Conservation (phyloP, 2,888 invertebrate species). For the Chymomyza amoena region DNA sequence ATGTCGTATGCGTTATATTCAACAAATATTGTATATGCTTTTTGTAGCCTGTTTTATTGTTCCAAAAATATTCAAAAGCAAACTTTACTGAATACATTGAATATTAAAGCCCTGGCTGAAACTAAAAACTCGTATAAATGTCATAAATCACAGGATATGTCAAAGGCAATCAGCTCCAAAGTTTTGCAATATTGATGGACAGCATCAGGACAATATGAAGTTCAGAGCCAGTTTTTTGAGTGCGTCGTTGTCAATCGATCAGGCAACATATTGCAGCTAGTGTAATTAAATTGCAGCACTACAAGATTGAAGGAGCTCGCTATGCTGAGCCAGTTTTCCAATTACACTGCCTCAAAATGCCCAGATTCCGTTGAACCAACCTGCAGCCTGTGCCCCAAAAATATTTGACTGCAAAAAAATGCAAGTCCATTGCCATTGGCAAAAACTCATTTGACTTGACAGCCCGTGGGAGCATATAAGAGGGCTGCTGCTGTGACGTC, state of each 20-base stretch:
- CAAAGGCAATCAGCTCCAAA: neutral
- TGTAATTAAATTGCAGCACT: too few species aligned
- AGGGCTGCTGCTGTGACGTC: neutral
- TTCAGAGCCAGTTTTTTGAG: neutral
- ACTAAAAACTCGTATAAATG: neutral
- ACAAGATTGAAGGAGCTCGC: too few species aligned
- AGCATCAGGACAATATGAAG: neutral
- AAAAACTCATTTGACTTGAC: neutral
- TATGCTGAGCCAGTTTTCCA: too few species aligned
- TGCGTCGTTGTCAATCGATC: too few species aligned
- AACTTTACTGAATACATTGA: neutral
- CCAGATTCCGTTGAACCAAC: too few species aligned
- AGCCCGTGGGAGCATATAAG: neutral
- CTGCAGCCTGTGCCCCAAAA: too few species aligned
- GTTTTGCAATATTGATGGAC: neutral
- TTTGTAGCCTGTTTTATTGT: neutral
- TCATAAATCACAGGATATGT: neutral
- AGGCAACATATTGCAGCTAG: neutral
- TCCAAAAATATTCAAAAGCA: neutral
- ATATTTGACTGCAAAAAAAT: neutral
- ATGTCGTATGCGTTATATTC: neutral
- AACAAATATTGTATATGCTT: neutral
- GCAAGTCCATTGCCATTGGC: neutral
- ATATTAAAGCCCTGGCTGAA: neutral
- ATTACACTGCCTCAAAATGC: too few species aligned